These are phyloP conservation scores for Miniopterus natalensis DNA, from an alignment of 2,113 vertebrate genomes.

Conservation along the genomic window DNA sequence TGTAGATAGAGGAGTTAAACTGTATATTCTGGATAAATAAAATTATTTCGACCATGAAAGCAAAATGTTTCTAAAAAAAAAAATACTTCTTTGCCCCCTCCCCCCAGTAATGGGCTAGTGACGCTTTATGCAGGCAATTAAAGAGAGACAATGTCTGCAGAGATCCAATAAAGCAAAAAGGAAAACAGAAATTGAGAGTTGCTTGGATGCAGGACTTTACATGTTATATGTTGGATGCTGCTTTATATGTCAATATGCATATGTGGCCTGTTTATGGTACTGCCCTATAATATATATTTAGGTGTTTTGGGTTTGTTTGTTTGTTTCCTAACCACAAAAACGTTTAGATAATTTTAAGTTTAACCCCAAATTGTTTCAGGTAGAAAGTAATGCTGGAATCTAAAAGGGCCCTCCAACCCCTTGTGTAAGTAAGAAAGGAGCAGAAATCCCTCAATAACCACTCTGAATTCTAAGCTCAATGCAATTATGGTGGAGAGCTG, in stretches of 20 bases:
- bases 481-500: conserved; percentile 84
- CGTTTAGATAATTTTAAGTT: conserved; percentile 54
- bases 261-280: conserved; percentile 33
- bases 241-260: conserved; percentile 22
- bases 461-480: conserved; percentile 81
- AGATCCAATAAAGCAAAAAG: conserved; percentile 23
- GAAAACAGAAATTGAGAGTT: neutral
- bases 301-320: neutral
- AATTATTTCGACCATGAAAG: conserved; percentile 91
- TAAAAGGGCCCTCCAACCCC: neutral
- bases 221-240: neutral
- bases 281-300: conserved; percentile 38
- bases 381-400: conserved; percentile 64
- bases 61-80: conserved; percentile 57
- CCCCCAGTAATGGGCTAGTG: neutral
- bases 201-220: neutral
- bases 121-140: conserved; percentile 46
- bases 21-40: conserved; percentile 96
- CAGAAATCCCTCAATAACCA: conserved; percentile 74
- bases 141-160: conserved; percentile 48
- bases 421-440: conserved; percentile 24
- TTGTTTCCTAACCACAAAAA: conserved; percentile 60
- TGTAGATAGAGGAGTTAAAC: conserved; percentile 94
- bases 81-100: neutral
- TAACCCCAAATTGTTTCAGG: conserved; percentile 64